A percentile compares a stretch with the other conserved stretches of the same genome.
Conservation (phyloP, 2,797 vertebrate species). For the Anabas testudineus region DNA sequence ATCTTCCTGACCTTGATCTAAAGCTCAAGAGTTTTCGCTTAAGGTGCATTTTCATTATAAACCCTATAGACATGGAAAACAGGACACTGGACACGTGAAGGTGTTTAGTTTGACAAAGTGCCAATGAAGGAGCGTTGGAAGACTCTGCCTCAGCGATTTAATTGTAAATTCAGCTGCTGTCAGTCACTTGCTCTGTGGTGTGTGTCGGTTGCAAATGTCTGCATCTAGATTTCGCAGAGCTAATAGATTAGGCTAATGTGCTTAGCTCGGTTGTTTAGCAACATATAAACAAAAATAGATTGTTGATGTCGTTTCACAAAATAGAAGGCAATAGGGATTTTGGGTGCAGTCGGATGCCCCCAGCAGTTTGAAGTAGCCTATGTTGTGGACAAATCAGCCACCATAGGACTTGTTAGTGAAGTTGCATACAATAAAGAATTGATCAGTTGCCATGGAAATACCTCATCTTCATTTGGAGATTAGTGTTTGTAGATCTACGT, state of each 20-base stretch:
- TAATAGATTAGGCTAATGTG: slow-evolving; percentile 24
- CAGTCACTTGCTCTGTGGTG: slow-evolving; percentile 21
- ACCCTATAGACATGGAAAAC: not conserved
- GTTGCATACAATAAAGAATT: not conserved
- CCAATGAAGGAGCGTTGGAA: slow-evolving; percentile 3
- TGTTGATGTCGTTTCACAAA: slow-evolving; percentile 12
- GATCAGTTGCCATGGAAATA: slow-evolving; percentile 15
- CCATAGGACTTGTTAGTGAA: not conserved
- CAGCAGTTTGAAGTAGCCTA: slow-evolving; percentile 2
- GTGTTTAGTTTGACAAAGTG: slow-evolving; percentile 6
- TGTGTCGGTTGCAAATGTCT: slow-evolving; percentile 43
- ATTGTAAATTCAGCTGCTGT: slow-evolving; percentile 24
- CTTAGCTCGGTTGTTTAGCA: slow-evolving; percentile 33
- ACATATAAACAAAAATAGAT: slow-evolving; percentile 7
- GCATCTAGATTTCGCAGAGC: slow-evolving; percentile 27
- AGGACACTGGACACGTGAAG: not conserved
- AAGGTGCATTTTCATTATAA: not conserved
- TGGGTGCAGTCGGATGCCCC: not conserved
- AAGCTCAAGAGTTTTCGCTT: no score
- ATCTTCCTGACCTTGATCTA: not conserved
- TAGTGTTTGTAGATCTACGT: slow-evolving; percentile 9
- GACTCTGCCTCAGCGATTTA: no score
- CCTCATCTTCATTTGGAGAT: slow-evolving; percentile 11
- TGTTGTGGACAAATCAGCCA: not conserved
- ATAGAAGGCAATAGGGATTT: no score